Evolutionary conservation across 2,113 vertebrate species (phyloP).

Genomic region (Sminthopsis crassicaudata): DNA sequence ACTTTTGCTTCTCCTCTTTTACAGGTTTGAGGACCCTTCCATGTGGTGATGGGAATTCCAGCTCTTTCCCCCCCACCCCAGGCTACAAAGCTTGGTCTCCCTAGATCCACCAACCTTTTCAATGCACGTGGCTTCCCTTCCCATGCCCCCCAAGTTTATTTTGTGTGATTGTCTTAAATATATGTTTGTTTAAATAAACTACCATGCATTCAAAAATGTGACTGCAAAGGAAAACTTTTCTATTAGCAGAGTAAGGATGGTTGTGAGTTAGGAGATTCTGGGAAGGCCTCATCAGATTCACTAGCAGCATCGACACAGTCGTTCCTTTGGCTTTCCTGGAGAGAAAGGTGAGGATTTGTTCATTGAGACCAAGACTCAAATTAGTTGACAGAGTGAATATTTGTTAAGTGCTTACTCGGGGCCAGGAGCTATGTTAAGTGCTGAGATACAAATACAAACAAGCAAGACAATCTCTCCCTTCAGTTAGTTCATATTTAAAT

Average conservation of each 20-base stretch:
- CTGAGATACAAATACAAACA: background rate
- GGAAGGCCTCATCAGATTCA: slow-evolving; percentile 61
- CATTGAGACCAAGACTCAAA: slow-evolving; percentile 15
- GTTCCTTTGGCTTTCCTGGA: slow-evolving; percentile 48
- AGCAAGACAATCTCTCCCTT: background rate
- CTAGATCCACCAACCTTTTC: slow-evolving; percentile 61
- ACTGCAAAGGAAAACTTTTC: slow-evolving; percentile 70
- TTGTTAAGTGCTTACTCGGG: background rate
- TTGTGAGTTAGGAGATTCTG: slow-evolving; percentile 74
- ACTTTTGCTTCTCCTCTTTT: slow-evolving; percentile 72
- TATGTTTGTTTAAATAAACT: slow-evolving; percentile 88
- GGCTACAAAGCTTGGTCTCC: slow-evolving; percentile 70
- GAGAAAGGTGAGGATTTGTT: slow-evolving; percentile 43
- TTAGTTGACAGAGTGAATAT: background rate
- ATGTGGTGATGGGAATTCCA: slow-evolving; percentile 87
- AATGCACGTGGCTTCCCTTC: slow-evolving; percentile 84
- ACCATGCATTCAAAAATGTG: slow-evolving; percentile 84
- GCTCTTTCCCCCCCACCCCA: slow-evolving; percentile 78
- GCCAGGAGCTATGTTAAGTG: background rate
- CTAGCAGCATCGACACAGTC: slow-evolving; percentile 52
- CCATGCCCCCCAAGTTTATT: slow-evolving; percentile 77
- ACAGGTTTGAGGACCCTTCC: slow-evolving; percentile 88
- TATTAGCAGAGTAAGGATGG: slow-evolving; percentile 59
- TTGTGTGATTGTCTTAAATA: slow-evolving; percentile 80
- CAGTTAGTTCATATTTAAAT: background rate